Evolutionary conservation across 2,888 invertebrate genomes (phyloP), one percentile per base, ranked within the genome.

Genomic region (Leucophenga montana): DNA sequence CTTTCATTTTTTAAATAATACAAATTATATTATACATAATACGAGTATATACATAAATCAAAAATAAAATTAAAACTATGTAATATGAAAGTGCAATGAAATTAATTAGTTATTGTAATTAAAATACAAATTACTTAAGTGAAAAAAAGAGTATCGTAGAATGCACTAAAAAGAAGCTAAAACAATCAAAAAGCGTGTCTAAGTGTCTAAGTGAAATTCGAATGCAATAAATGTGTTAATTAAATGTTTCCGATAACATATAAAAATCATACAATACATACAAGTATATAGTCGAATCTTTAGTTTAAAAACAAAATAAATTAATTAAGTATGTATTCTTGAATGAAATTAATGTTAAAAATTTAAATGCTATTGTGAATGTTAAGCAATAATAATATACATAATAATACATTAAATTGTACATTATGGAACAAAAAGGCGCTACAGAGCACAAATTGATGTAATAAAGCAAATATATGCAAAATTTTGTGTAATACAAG

Each of bases 231-330:
- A 76, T 79, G 78, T 79, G 78, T 79, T 79, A 78, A 77, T 72
- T 81, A 83, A 83, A 77, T 77, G 80, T 78, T 80, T 53, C 82
- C 82, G 83, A 82, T 80, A 80, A 75, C 59, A 71, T 67, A 69
- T 16, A 77, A 71, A 46, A 54, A 67, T 56, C 71, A 50, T 56
- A 70, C n/a, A 66, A 31, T 33, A 56, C 46, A 57, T 18, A 22
- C 1, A 22, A 6, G 56, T 39, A 39, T 50, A 67, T 14, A 48
- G 1, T 57, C 20, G 66, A 50, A 65, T 39, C 16, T 22, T 56
- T 66, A 66, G 64, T 54, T 73, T 61, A 53, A 71, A n/a, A n/a
- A n/a, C 54, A 57, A 46, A 66, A 65, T 6, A 20, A 66, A 64
- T 54, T 39, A 39, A 5, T 39, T 39, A 39, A 5, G 11, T 39